Evolutionary conservation across 2,888 invertebrate genomes (phyloP), one percentile per base, ranked within the genome.

Genomic region (Acanthosepion esculentum): DNA sequence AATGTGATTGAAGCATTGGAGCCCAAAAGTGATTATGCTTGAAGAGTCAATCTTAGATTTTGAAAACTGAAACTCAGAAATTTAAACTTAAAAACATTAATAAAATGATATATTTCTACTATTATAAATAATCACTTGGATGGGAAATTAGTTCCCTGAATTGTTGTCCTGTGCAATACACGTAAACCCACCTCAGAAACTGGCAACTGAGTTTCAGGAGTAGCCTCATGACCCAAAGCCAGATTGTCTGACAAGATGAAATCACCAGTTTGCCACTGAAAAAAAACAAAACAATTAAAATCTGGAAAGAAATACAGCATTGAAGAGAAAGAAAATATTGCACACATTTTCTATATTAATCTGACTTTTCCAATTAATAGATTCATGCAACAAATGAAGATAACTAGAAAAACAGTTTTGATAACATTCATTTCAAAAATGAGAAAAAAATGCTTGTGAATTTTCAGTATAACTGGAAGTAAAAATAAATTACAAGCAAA

Each of bases 201-300:
- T 0, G 96, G 96, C 15, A 95, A 95, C 95, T 97, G 97, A 6
- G 97, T 97, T 94, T 97, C 96, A 48, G 97, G 96, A 20, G 96
- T 96, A 7, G 97, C 97, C 95, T 97, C 97, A 95, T 97, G 97
- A 26, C 96, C 97, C 15, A 97, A 96, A 20, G 97, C 96, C 94
- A 96, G 95, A 95, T 97, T 97, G 95, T 97, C 97, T 1, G 97
- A 97, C 59, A 97, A 96, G 92, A 97, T 97, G 95, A 97, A 97
- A 94, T 97, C 97, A 3, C 97, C 97, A 53, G 95, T 96, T 94
- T 96, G 96, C 97, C 97, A 97, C 97, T 97, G 96, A 12, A 96
- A 96, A 53, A 94, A 92, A 64, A 94, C n/a, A 93, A 93, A 4
- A 93, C 18, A 29, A 92, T 18, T 18, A 50, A 41, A 10, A 29